A percentile compares a stretch with the other conserved stretches of the same genome.
Conservation (phyloP, 2,113 vertebrate genomes). For the Pyxicephalus adspersus region DNA sequence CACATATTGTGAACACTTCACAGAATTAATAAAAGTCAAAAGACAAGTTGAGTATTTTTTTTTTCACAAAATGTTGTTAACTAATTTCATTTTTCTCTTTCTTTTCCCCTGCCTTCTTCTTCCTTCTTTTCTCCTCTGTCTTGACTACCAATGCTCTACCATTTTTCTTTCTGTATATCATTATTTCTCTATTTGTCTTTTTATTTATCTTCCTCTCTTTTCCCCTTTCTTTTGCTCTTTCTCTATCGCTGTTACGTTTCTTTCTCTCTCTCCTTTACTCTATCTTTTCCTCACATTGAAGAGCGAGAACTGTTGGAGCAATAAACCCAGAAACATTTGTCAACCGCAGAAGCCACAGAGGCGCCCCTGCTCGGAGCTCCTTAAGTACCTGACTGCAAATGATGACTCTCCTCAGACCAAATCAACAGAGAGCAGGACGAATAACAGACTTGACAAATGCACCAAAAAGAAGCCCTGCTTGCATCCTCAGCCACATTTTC, state of each 20-base stretch:
- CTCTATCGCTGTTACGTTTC: too few species aligned
- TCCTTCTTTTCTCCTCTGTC: not conserved
- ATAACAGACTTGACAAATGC: constrained; percentile 89
- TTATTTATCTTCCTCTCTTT: not conserved
- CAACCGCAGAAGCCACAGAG: constrained; percentile 91
- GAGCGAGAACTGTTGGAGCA: constrained; percentile 95
- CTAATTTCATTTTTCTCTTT: constrained; percentile 69
- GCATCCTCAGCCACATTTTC: constrained; percentile 86
- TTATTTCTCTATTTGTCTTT: constrained; percentile 5
- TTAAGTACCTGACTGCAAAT: constrained; percentile 96
- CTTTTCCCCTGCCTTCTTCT: constrained; percentile 43
- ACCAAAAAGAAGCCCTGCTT: constrained; percentile 81
- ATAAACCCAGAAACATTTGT: constrained; percentile 90
- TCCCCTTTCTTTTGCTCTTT: too few species aligned
- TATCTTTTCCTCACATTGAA: constrained; percentile 64
- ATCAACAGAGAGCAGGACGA: constrained; percentile 87
- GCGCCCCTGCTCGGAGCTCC: constrained; percentile 97
- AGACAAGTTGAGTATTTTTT: constrained; percentile 65
- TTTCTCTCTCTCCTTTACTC: too few species aligned
- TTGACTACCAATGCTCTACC: not conserved
- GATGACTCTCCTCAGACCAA: constrained; percentile 93
- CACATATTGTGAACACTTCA: constrained; percentile 78
- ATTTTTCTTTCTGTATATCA: not conserved
- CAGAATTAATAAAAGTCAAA: constrained; percentile 48
- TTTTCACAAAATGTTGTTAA: constrained; percentile 81